phyloP scores from a whole-genome alignment of 2,113 vertebrate species.

The Muscicapa adusta region DNA sequence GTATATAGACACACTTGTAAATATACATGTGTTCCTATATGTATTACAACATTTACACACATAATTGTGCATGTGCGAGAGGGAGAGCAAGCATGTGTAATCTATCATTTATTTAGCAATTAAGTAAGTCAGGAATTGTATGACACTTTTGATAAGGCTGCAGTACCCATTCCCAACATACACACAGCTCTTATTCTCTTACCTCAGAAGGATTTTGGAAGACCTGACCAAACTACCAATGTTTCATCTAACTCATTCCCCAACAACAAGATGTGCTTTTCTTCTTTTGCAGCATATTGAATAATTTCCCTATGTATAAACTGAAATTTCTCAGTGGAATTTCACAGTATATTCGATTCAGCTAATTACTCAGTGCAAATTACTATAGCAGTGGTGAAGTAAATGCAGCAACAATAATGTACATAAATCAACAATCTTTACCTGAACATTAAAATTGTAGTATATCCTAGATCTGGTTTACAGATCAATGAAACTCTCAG shows the following conservation, averaged over 20 bases:
- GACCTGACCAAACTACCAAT: not conserved
- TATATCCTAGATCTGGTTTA: not conserved
- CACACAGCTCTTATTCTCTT: not conserved
- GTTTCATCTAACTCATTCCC: not conserved
- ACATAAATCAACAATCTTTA: not conserved
- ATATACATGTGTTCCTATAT: not conserved
- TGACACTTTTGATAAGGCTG: not conserved
- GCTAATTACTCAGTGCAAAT: not conserved
- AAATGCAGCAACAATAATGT: not conserved
- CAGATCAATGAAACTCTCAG: not conserved
- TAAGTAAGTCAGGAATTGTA: not conserved
- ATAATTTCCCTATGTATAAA: not conserved
- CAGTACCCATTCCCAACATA: not conserved
- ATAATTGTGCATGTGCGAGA: not conserved
- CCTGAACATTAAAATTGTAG: not conserved
- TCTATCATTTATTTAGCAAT: not conserved
- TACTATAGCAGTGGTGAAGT: not conserved
- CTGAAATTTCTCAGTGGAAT: not conserved
- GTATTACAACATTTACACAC: not conserved
- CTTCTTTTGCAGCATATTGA: not conserved
- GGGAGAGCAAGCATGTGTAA: not conserved
- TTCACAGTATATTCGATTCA: not conserved
- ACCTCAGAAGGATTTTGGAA: not conserved
- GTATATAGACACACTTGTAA: not conserved
- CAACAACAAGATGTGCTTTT: not conserved